Evolutionary conservation across 2,888 invertebrate species (phyloP).

Genomic region (Colletes collaris): DNA sequence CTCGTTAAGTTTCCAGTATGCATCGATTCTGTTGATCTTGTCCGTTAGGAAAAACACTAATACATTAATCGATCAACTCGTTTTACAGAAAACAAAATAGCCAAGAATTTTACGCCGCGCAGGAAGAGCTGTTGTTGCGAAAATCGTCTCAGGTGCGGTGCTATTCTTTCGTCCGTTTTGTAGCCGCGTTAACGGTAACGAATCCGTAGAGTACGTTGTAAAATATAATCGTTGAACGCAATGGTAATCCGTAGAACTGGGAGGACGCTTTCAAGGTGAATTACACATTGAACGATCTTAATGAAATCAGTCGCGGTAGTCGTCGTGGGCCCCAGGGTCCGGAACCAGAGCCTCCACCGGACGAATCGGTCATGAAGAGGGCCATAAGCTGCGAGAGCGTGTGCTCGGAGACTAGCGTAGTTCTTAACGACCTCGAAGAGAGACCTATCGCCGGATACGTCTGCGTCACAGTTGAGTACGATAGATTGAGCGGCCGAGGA

Average conservation of each 20-base stretch:
- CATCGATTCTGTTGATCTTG: not conserved
- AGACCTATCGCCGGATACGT: conserved; percentile 90
- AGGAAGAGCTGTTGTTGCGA: conserved; percentile 77
- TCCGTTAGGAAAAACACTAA: not conserved
- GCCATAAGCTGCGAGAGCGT: conserved; percentile 92
- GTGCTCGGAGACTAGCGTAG: conserved; percentile 90
- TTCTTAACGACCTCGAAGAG: conserved; percentile 88
- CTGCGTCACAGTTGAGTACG: conserved; percentile 90
- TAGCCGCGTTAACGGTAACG: not conserved
- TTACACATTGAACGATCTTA: conserved; percentile 64
- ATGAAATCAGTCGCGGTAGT: conserved; percentile 67
- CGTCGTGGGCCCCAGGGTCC: conserved; percentile 75
- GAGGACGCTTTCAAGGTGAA: conserved; percentile 72
- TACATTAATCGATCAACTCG: not conserved
- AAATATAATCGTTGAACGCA: not conserved
- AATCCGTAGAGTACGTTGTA: not conserved
- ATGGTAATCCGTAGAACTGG: conserved; percentile 61
- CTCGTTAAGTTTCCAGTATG: conserved; percentile 67
- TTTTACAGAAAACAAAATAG: conserved; percentile 72
- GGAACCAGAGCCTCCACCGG: conserved; percentile 77
- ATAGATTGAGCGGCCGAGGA: conserved; percentile 87
- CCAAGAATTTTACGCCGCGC: conserved; percentile 76
- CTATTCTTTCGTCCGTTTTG: not conserved
- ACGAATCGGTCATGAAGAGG: conserved; percentile 84
- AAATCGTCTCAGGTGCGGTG: conserved; percentile 74